phyloP scores from a whole-genome alignment of 2,113 vertebrate species.

The Aspiorhynchus laticeps region DNA sequence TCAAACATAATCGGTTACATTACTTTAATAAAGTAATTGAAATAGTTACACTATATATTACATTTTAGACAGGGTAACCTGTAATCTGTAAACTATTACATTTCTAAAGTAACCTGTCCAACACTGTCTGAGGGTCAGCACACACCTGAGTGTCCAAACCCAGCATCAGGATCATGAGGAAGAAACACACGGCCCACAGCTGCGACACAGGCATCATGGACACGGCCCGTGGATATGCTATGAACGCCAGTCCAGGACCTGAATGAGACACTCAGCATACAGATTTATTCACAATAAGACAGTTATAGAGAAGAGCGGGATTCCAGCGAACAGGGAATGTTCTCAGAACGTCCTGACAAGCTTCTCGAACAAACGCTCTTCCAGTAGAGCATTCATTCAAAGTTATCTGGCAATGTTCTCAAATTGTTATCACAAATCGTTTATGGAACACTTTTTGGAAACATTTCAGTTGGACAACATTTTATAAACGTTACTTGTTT shows the following conservation, averaged over 20 bases:
- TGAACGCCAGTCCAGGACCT: slow-evolving; percentile 93
- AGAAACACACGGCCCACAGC: slow-evolving; percentile 91
- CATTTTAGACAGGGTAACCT: too few relatives aligned
- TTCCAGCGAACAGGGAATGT: background rate
- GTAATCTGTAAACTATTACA: too few relatives aligned
- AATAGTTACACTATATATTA: too few relatives aligned
- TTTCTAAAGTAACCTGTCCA: too few relatives aligned
- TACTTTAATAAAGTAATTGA: too few relatives aligned
- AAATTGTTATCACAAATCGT: background rate
- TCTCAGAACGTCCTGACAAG: background rate
- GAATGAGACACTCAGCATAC: background rate
- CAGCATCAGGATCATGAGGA: slow-evolving; percentile 94
- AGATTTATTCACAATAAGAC: background rate
- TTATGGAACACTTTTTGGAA: too few relatives aligned
- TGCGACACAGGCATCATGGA: slow-evolving; percentile 91
- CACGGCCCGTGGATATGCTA: slow-evolving; percentile 88
- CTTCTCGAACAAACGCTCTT: background rate
- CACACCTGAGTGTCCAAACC: slow-evolving; percentile 83
- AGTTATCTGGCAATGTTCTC: background rate
- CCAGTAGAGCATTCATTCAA: background rate
- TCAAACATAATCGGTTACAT: too few relatives aligned
- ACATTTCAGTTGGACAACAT: too few relatives aligned
- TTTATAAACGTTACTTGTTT: too few relatives aligned
- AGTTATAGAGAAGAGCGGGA: too few relatives aligned
- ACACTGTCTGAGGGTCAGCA: too few relatives aligned